Evolutionary conservation across 2,888 invertebrate genomes (phyloP), one percentile per base, ranked within the genome.

Genomic region (Nemotelus pantherinus): DNA sequence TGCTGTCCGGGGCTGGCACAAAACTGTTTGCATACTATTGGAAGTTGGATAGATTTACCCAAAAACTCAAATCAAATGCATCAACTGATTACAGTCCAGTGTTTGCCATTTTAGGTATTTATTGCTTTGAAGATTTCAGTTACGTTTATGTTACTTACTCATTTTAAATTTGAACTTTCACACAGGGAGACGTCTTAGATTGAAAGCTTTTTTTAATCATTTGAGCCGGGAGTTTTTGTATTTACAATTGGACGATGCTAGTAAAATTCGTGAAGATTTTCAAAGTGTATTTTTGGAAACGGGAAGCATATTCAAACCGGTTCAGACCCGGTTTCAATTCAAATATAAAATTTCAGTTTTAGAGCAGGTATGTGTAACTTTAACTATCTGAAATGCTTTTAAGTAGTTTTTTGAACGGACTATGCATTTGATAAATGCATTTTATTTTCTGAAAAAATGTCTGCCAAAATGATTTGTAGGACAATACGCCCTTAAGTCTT

Each of bases 21-120:
- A 85, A 85, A 77, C 81, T 85, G 0, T 87, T 87, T 79, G 85
- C 85, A 0, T 87, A 87, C 77, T 86, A 86, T 77, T 87, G 87
- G 87, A 85, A 85, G 75, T 76, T 87, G 68, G 86, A 87, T n/a
- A 86, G 86, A 78, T 83, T 86, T 67, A 84, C 84, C 2, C 81
- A 83, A 48, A 83, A 83, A 50, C 81, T 87, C 25, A 81, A 82
- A 57, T 80, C 80, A 0, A 80, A 82, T 2, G 82, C 81, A 10
- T 80, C 80, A 41, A 82, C 80, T 7, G 79, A 85, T 10, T 82
- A 82, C 43, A 87, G 86, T 80, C 87, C 87, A 2, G 81, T 83
- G 57, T 87, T 87, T 80, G 84, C 85, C 4, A 80, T 81, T 63
- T 67, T 78, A 43, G 80, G 80, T 80, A 74, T 25, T 25, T 25